Evolutionary conservation across 2,797 vertebrate species (phyloP), one percentile per base, ranked within the genome.

Genomic region (Eulemur mongoz): DNA sequence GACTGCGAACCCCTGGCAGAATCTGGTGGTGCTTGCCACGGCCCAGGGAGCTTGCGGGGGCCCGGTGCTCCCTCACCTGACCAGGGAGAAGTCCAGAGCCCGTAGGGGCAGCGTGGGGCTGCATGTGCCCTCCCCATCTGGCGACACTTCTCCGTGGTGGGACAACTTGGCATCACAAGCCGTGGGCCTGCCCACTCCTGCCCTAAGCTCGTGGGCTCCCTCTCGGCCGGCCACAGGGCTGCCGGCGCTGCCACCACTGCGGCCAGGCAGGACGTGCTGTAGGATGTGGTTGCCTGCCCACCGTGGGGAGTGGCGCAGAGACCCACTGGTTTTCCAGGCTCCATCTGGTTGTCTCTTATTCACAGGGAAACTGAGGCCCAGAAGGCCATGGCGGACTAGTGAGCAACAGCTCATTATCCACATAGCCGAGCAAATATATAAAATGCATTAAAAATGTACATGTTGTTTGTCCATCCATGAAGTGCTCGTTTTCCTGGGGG

Each of bases 281-380:
- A 43, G 48, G 45, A 52, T 32, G 25, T 17, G 15, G 83, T n/a
- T 8, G 13, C 5, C 32, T n/a, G 2, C 12, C 17, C 1, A 1
- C 2, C 7, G 30, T 18, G 50, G 52, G 2, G 9, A 63, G 61
- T 32, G 61, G 82, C 9, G 52, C 15, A 61, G 75, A 91, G 73
- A 73, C 54, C 27, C 38, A 13, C 8, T 3, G 9, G 3, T 63
- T 57, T 23, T 63, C 63, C 32, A 73, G 72, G 48, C 20, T 12
- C 43, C 40, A 32, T 40, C 52, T 93, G 57, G 18, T 57, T 86
- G 87, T 93, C 32, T 86, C 43, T 91, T 70, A 57, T 4, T 40
- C 0, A 0, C 4, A 17, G 81, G 38, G 52, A 95, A 95, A 80
- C 25, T 25, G 78, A 92, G 94, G 22, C 67, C 83, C 72, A 78